A percentile compares a stretch with the other conserved stretches of the same genome.
phyloP scores from a whole-genome alignment of 2,797 vertebrate species.

The Danio jaintianensis region DNA sequence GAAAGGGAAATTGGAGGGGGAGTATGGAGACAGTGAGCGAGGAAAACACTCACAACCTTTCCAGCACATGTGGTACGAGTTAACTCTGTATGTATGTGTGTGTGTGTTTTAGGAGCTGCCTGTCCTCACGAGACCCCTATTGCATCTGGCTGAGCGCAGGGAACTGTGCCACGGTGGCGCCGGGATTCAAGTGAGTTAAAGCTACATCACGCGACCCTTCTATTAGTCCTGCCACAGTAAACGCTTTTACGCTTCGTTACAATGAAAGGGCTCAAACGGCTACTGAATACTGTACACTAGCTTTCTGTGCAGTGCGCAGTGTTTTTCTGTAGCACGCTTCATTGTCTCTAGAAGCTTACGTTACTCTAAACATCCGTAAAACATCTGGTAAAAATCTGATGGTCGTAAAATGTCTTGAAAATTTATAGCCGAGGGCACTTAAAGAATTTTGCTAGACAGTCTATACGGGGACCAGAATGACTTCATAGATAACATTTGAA shows the following conservation, averaged over 20 bases:
- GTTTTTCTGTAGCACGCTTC: not conserved
- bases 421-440: slow-evolving; percentile 38
- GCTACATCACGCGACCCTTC: slow-evolving; percentile 17
- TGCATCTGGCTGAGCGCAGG: slow-evolving; percentile 87
- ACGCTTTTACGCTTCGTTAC: slow-evolving; percentile 28
- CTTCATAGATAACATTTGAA: slow-evolving; percentile 21
- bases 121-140: slow-evolving; percentile 90
- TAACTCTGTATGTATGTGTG: slow-evolving; percentile 42
- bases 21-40: slow-evolving; percentile 7
- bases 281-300: slow-evolving; percentile 2
- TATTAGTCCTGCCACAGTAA: slow-evolving; percentile 33
- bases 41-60: slow-evolving; percentile 44
- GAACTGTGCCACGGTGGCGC: slow-evolving; percentile 81
- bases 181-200: slow-evolving; percentile 81
- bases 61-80: slow-evolving; percentile 56
- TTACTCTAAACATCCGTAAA: slow-evolving; percentile 38
- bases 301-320: not conserved
- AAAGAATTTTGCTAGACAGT: slow-evolving; percentile 8
- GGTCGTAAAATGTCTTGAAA: slow-evolving; percentile 26
- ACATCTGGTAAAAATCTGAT: slow-evolving; percentile 42
- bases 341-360: slow-evolving; percentile 1
- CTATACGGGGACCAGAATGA: slow-evolving; percentile 5
- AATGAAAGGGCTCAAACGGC: slow-evolving; percentile 25
- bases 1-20: slow-evolving; percentile 36
- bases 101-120: slow-evolving; percentile 82